Evolutionary conservation across 2,888 invertebrate species (phyloP).

Genomic region (Pseudococcus jackbeardsleyi): DNA sequence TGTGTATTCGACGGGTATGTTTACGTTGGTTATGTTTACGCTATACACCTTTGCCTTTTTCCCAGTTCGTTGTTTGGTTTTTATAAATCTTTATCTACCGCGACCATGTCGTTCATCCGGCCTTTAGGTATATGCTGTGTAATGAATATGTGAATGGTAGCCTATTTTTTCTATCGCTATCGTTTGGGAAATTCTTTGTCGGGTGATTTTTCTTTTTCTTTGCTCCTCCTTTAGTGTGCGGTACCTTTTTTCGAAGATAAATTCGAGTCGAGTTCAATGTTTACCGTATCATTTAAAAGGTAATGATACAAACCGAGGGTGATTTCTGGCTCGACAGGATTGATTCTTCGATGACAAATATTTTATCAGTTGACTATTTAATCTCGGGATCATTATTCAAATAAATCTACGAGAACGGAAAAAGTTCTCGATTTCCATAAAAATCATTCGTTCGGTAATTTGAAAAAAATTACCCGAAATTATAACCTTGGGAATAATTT

Average conservation of each 20-base stretch:
- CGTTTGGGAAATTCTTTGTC: slow-evolving; percentile 15
- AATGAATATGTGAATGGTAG: slow-evolving; percentile 32
- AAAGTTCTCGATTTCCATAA: too few relatives aligned
- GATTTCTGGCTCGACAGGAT: too few relatives aligned
- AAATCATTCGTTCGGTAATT: too few relatives aligned
- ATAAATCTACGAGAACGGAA: too few relatives aligned
- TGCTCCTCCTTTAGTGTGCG: background rate
- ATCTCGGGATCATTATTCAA: too few relatives aligned
- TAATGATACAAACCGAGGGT: background rate
- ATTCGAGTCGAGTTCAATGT: background rate
- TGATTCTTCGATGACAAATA: background rate
- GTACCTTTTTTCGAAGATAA: background rate
- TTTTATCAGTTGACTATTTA: too few relatives aligned
- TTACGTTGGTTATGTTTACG: slow-evolving; percentile 45
- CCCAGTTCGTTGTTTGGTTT: slow-evolving; percentile 35
- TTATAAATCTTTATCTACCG: slow-evolving; percentile 29
- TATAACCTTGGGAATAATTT: background rate
- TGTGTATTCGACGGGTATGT: slow-evolving; percentile 33
- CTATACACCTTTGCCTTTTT: slow-evolving; percentile 39
- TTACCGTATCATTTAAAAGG: background rate
- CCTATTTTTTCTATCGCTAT: background rate
- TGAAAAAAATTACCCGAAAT: too few relatives aligned
- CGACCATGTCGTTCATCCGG: background rate
- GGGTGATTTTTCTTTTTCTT: background rate
- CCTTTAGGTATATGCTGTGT: background rate